Conservation (phyloP, 1,140 invertebrate species). For the Apis florea region DNA sequence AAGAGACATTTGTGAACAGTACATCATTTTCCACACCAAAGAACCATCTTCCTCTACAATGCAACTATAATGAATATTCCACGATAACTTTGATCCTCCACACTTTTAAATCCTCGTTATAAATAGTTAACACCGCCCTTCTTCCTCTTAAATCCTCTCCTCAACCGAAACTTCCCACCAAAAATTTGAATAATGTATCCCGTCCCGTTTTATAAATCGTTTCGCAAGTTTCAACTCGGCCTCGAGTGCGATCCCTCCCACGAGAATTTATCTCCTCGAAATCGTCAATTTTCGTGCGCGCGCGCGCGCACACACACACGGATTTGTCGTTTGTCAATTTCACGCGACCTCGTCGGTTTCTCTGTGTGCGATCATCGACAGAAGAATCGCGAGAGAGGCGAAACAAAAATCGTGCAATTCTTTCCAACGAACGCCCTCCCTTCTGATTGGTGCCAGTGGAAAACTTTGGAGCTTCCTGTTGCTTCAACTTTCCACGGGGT, state of each 20-base stretch:
- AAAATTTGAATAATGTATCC: conserved; percentile 6
- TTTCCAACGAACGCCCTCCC: conserved; percentile 16
- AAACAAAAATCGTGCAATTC: conserved; percentile 1
- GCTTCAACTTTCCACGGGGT: conserved; percentile 1
- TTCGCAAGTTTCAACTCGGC: background rate
- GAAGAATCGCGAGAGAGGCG: background rate
- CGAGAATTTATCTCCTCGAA: background rate
- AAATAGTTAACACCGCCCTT: no score
- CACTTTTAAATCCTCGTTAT: no score
- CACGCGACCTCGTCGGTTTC: background rate
- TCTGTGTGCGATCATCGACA: no score
- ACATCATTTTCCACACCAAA: no score
- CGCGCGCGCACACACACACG: no score
- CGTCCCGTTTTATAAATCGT: background rate
- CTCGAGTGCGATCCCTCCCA: background rate
- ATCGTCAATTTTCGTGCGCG: background rate
- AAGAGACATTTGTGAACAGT: no score
- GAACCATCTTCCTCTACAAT: no score
- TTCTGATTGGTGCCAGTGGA: background rate
- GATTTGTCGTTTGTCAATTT: conserved; percentile 29
- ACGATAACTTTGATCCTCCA: no score
- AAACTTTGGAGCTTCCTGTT: conserved; percentile 11
- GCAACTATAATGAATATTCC: no score
- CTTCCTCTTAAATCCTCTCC: no score
- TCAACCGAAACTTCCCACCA: background rate